Evolutionary conservation across 2,113 vertebrate genomes (phyloP).

Genomic region (Nycticebus coucang): DNA sequence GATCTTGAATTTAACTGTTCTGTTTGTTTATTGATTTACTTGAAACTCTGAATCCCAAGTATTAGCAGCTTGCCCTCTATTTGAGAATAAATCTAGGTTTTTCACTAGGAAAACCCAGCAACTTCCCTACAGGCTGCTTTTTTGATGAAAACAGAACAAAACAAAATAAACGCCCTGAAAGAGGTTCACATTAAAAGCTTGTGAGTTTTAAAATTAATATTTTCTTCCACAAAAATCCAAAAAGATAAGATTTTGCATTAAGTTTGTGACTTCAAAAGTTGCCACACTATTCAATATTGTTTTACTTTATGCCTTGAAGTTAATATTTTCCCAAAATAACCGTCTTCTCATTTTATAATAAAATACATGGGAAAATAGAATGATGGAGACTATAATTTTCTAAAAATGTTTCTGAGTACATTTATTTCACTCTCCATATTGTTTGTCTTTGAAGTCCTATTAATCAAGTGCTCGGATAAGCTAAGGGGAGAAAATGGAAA

Average conservation of each 20-base stretch:
- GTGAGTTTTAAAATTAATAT: neutral
- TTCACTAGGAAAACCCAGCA: neutral
- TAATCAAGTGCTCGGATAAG: neutral
- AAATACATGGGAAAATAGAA: neutral
- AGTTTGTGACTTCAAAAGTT: neutral
- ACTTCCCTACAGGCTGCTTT: neutral
- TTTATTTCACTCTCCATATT: neutral
- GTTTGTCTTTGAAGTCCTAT: slow-evolving; percentile 10
- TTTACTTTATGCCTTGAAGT: slow-evolving; percentile 29
- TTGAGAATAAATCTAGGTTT: slow-evolving; percentile 15
- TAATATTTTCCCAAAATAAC: slow-evolving; percentile 39
- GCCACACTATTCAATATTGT: neutral
- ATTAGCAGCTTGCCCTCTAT: neutral
- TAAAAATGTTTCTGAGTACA: neutral
- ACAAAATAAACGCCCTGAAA: neutral
- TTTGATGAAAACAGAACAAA: too few species aligned
- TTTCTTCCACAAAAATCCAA: neutral
- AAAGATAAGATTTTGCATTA: slow-evolving; percentile 14
- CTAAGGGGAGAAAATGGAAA: neutral
- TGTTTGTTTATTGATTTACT: slow-evolving; percentile 37
- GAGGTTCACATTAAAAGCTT: neutral
- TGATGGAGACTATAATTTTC: slow-evolving; percentile 15
- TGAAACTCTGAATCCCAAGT: neutral
- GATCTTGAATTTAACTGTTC: slow-evolving; percentile 14
- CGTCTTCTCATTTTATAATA: slow-evolving; percentile 33